A percentile compares a stretch with the other conserved stretches of the same genome.
Conservation (phyloP, 1,140 invertebrate genomes). For the Drosophila burlai region DNA sequence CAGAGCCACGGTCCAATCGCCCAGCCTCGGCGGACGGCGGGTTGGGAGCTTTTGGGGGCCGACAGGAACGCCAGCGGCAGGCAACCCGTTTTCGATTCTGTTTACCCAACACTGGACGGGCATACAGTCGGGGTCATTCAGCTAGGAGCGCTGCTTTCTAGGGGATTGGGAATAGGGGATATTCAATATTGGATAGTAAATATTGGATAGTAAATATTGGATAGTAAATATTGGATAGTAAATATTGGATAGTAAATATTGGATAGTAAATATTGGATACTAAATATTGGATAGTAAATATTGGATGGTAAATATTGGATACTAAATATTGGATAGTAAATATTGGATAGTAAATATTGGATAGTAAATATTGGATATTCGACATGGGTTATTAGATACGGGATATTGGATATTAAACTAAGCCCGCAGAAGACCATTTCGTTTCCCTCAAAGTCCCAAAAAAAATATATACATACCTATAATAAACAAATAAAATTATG, state of each 20-base stretch:
- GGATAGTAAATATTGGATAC: no score
- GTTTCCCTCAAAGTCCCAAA: no score
- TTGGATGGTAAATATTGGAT: background rate
- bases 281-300: background rate
- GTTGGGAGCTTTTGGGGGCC: conserved; percentile 10
- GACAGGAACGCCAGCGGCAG: conserved; percentile 53
- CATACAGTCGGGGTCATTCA: conserved; percentile 22
- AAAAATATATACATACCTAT: no score
- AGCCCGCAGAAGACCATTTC: no score
- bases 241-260: background rate
- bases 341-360: background rate
- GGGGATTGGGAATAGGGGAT: background rate
- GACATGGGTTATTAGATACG: no score
- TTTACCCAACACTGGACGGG: conserved; percentile 51
- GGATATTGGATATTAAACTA: no score
- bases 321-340: no score
- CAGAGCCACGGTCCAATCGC: conserved; percentile 45
- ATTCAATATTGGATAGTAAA: background rate
- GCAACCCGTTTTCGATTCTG: conserved; percentile 80
- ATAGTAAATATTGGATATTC: no score
- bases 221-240: background rate
- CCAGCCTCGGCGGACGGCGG: conserved; percentile 20
- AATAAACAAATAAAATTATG: no score
- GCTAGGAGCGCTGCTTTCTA: background rate
- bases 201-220: no score